phyloP scores from a whole-genome alignment of 2,113 vertebrate species.

The Callithrix jacchus region DNA sequence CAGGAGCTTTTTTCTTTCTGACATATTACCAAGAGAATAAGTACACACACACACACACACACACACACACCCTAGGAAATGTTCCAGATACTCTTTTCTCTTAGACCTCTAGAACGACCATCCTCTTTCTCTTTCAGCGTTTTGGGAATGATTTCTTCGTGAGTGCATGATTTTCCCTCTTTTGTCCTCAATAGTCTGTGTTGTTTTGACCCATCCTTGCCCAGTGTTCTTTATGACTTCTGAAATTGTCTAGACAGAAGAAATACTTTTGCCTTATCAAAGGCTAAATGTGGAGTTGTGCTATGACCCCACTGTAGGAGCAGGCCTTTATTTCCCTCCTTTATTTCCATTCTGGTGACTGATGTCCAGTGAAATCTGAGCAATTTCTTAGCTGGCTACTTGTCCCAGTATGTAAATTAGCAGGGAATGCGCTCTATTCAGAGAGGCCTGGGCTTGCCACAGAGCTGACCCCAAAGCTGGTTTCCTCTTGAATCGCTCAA shows the following conservation, averaged over 20 bases:
- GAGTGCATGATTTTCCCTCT: neutral
- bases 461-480: neutral
- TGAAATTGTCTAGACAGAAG: neutral
- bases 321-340: neutral
- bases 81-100: neutral
- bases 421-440: neutral
- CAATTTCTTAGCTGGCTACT: neutral
- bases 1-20: neutral
- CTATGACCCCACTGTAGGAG: neutral
- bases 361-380: neutral
- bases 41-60: too few species aligned
- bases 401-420: neutral
- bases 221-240: neutral
- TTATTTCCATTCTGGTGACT: neutral
- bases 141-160: neutral
- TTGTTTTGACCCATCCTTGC: neutral
- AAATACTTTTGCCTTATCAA: neutral
- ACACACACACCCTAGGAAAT: neutral
- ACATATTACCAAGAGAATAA: slow-evolving; percentile 50
- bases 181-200: neutral
- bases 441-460: neutral
- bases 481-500: neutral
- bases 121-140: neutral
- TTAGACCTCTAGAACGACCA: neutral
- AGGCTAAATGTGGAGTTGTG: neutral